Base-by-base conservation (phyloP, 2,113 vertebrate species). In the Amphiprion percula region DNA sequence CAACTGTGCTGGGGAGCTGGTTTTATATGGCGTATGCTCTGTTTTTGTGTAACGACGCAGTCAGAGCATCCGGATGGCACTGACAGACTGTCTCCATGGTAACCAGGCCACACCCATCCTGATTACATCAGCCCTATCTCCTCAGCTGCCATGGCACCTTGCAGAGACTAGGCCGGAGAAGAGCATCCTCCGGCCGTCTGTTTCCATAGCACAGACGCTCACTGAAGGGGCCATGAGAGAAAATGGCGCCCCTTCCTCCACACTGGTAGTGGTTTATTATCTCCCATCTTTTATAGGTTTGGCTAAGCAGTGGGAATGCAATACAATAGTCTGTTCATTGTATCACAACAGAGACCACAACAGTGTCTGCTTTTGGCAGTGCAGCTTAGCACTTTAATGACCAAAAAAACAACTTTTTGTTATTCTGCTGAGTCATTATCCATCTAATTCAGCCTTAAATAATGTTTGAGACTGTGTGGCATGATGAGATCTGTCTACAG, bases 101-200 rank as follows among this genome's bases (percentile, higher is more conserved):
- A 93, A 95, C 93, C 88, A 85, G 90, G 90, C 78, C 92, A 86
- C 91, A 90, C 92, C 93, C 91, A 91, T 90, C 59, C 59, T 65
- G 77, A 93, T 94, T 89, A 91, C 93, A 93, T 94, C 91, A 94
- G 89, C 79, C 72, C 80, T 44, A 62, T 90, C 72, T 82, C 83
- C 63, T 68, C 6, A 23, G 90, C 88, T 80, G 65, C 90, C 85
- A 80, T 87, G 81, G 82, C 82, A 89, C 88, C 84, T 84, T 88
- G 82, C 89, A 77, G 72, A 82, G 87, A 78, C 59, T 26, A 72
- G 63, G 82, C 75, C 44, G 10, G 66, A 64, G 56, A 65, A 28
- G 30, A 74, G 72, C 62, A 23, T 87, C 87, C 77, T 83, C 77
- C 53, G 33, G 84, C 86, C 75, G 80, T 80, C 74, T 66, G 63